Evolutionary conservation across 2,797 vertebrate genomes (phyloP).

Genomic region (Dipus sagitta): DNA sequence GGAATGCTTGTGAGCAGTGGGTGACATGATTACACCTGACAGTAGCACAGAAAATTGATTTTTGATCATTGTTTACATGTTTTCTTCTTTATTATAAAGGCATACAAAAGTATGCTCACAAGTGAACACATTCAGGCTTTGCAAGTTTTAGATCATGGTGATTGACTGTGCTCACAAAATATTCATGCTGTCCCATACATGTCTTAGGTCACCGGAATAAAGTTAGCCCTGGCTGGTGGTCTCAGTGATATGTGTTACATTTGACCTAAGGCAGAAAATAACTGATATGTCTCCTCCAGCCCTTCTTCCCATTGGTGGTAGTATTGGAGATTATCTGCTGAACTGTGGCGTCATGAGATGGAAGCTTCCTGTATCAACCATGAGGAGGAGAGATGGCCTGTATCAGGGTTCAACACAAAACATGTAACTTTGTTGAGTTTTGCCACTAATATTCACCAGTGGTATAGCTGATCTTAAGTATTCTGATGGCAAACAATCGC

Average conservation of each 20-base stretch:
- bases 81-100: constrained; percentile 58
- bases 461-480: background rate
- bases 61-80: constrained; percentile 61
- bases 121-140: constrained; percentile 14
- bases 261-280: background rate
- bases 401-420: background rate
- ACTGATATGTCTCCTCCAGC: background rate
- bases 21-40: constrained; percentile 68
- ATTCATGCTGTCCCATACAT: background rate
- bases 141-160: background rate
- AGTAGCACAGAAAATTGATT: constrained; percentile 67
- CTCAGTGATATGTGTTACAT: background rate
- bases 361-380: background rate
- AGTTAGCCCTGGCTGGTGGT: background rate
- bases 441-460: background rate
- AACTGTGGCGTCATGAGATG: background rate
- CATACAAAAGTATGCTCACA: constrained; percentile 40
- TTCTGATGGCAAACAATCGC: background rate
- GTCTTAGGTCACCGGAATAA: constrained; percentile 6
- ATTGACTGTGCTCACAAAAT: background rate
- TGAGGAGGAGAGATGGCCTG: background rate
- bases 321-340: background rate
- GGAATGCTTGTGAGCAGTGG: constrained; percentile 44
- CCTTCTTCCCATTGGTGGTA: background rate
- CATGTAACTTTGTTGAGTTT: background rate